Percentiles rank a stretch among this genome's conserved stretches.
These are phyloP conservation scores for Poeciliopsis presidionis DNA, from an alignment of 2,797 vertebrate species.

Conservation along the genomic window DNA sequence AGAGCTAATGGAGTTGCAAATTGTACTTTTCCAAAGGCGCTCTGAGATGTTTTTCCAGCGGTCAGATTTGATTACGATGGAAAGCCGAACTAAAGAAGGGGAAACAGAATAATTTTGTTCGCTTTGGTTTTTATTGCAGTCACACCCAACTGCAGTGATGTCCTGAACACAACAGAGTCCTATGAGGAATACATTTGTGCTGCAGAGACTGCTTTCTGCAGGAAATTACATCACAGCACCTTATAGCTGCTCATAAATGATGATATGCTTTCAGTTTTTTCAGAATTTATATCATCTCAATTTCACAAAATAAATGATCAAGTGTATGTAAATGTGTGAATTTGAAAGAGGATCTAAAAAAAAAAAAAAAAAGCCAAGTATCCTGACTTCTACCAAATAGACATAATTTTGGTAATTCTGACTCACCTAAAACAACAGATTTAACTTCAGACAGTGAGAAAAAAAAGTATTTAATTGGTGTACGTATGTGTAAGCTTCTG, in stretches of 20 bases:
- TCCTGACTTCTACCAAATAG: no score
- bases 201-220: not conserved
- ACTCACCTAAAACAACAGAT: no score
- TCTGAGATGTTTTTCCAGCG: not conserved
- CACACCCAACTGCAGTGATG: conserved; percentile 1
- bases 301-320: not conserved
- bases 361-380: no score
- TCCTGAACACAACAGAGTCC: not conserved
- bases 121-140: not conserved
- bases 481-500: no score
- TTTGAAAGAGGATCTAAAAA: no score
- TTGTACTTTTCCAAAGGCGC: not conserved
- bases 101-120: not conserved
- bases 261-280: not conserved
- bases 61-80: not conserved
- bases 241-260: not conserved
- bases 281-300: not conserved
- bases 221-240: not conserved
- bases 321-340: no score
- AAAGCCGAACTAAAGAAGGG: not conserved
- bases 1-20: not conserved
- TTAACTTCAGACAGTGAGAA: no score
- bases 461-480: no score
- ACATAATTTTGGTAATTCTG: no score
- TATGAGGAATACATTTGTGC: not conserved